These are phyloP conservation scores for Hippocampus guttulatus DNA, from an alignment of 2,113 vertebrate species.

Conservation along the genomic window DNA sequence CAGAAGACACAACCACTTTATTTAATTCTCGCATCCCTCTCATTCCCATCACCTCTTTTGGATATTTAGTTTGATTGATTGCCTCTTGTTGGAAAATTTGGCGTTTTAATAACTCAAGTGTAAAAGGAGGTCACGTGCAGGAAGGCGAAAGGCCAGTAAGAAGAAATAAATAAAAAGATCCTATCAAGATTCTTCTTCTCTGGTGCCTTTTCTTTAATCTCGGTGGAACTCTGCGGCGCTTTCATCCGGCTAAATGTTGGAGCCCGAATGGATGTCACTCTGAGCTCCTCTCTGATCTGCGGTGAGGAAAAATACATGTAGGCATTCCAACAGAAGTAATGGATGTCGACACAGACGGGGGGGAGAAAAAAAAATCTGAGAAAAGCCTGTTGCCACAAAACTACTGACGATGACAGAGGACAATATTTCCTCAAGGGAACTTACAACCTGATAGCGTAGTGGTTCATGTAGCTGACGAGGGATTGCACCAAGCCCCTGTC, in stretches of 20 bases:
- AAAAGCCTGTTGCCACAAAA: not conserved
- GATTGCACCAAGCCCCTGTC: no score
- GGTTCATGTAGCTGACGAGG: not conserved
- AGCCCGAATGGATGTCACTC: slow-evolving; percentile 61
- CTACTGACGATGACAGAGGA: slow-evolving; percentile 13
- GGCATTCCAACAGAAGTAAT: slow-evolving; percentile 48
- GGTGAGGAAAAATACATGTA: slow-evolving; percentile 26
- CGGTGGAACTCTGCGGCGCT: slow-evolving; percentile 46
- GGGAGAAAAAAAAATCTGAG: not conserved
- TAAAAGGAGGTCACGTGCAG: slow-evolving; percentile 38
- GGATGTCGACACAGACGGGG: slow-evolving; percentile 49
- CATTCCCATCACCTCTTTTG: slow-evolving; percentile 41
- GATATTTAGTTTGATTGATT: slow-evolving; percentile 79
- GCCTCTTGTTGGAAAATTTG: slow-evolving; percentile 75
- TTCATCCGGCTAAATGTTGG: slow-evolving; percentile 62
- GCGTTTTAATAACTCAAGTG: slow-evolving; percentile 76
- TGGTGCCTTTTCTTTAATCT: slow-evolving; percentile 47
- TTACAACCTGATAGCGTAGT: not conserved
- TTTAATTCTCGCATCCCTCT: slow-evolving; percentile 13
- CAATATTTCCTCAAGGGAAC: not conserved
- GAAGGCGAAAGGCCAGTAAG: slow-evolving; percentile 68
- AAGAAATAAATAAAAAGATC: slow-evolving; percentile 65
- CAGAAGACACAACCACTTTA: slow-evolving; percentile 21
- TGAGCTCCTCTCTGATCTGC: slow-evolving; percentile 63
- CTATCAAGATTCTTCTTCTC: slow-evolving; percentile 34